These are phyloP conservation scores for Xenentodon cancila DNA, from an alignment of 2,797 vertebrate genomes.

Conservation along the genomic window DNA sequence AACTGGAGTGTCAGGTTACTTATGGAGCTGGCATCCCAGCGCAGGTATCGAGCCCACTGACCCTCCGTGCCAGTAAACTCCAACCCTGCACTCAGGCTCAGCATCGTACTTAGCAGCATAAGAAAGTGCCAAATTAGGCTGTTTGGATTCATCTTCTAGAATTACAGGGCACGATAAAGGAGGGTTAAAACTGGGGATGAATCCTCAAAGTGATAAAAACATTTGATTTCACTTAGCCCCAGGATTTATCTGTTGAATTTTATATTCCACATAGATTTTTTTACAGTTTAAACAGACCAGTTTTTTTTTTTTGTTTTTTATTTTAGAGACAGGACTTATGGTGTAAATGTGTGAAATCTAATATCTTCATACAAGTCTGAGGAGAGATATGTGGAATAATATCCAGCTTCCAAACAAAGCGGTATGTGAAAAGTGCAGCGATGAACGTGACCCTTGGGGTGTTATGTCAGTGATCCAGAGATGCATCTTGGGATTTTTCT, in stretches of 20 bases:
- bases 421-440: constrained; percentile 25
- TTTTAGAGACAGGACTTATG: constrained; percentile 44
- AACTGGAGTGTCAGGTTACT: constrained; percentile 96
- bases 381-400: constrained; percentile 39
- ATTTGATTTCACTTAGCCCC: constrained; percentile 63
- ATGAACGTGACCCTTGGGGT: constrained; percentile 37
- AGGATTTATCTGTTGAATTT: constrained; percentile 55
- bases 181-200: constrained; percentile 42
- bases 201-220: constrained; percentile 69
- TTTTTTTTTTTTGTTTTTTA: constrained; percentile 42
- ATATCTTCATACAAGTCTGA: constrained; percentile 50
- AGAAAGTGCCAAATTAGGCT: constrained; percentile 83
- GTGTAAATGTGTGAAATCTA: constrained; percentile 43
- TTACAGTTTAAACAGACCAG: constrained; percentile 36
- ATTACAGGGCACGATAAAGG: constrained; percentile 34
- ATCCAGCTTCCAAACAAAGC: constrained; percentile 57
- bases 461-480: constrained; percentile 64
- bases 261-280: constrained; percentile 69
- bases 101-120: constrained; percentile 86
- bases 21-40: constrained; percentile 95
- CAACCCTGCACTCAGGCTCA: constrained; percentile 87
- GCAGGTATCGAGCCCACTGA: constrained; percentile 96
- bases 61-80: constrained; percentile 95
- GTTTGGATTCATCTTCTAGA: constrained; percentile 83
- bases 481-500: constrained; percentile 54